These are phyloP conservation scores for Ashinkailepas kermadecensis DNA, from an alignment of 2,888 invertebrate genomes.

Conservation along the genomic window DNA sequence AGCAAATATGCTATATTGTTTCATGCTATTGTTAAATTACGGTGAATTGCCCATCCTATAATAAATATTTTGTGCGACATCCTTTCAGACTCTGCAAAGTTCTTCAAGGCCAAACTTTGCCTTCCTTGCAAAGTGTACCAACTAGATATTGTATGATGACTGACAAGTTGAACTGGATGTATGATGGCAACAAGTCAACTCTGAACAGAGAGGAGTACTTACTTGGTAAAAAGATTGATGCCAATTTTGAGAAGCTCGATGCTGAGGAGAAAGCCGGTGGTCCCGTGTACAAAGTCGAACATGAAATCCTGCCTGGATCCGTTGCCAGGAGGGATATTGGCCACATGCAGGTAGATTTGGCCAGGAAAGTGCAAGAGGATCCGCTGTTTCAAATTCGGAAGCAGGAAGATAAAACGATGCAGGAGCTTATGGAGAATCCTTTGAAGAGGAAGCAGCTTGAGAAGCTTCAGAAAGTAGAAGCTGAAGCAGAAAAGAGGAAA, in stretches of 20 bases:
- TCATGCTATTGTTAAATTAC: too few relatives aligned
- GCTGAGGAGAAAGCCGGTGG: background rate
- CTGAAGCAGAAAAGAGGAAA: background rate
- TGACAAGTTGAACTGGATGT: slow-evolving; percentile 25
- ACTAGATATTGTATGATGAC: background rate
- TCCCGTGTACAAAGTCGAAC: slow-evolving; percentile 12
- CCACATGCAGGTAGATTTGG: slow-evolving; percentile 5
- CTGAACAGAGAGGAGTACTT: slow-evolving; percentile 1
- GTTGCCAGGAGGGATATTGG: slow-evolving; percentile 14
- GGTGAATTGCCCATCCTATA: too few relatives aligned
- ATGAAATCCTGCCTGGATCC: slow-evolving; percentile 3
- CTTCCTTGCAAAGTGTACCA: too few relatives aligned
- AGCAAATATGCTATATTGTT: too few relatives aligned
- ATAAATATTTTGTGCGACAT: too few relatives aligned
- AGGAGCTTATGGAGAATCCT: slow-evolving; percentile 1
- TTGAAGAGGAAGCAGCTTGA: background rate
- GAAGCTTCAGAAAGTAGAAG: background rate
- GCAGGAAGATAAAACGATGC: background rate
- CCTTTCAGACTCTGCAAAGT: too few relatives aligned
- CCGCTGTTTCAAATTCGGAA: slow-evolving; percentile 15
- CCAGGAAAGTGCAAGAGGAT: slow-evolving; percentile 10
- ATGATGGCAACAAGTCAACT: slow-evolving; percentile 13
- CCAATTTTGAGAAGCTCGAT: background rate
- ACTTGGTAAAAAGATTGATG: slow-evolving; percentile 3
- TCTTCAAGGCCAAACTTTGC: too few relatives aligned